Evolutionary conservation across 2,797 vertebrate species (phyloP), one percentile per base, ranked within the genome.

Genomic region (Melanotaenia pygmaea): DNA sequence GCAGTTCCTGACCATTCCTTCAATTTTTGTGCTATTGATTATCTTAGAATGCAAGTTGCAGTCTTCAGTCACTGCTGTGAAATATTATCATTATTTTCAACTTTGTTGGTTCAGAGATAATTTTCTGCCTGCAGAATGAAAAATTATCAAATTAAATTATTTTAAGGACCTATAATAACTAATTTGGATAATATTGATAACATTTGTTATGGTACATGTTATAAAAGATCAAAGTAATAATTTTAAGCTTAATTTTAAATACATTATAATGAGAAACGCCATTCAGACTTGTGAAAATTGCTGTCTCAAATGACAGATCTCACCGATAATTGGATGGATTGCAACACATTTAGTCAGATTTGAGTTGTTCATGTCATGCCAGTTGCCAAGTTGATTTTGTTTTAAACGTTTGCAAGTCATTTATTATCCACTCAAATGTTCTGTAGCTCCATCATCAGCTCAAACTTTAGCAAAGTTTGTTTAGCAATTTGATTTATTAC

Each of bases 11-110:
- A 16, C 24, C 1, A 5, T 64, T 80, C 37, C 53, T 67, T 72
- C 64, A 80, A 1, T 50, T 50, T 77, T 43, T 58, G 62, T 18
- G 43, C 68, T 28, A 50, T 70, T 50, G 37, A 61, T 83, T 74
- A 59, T 56, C 50, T 77, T 43, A n/a, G 74, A 67, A 70, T 18
- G 5, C 34, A 30, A 28, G 28, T 28, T 28, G 28, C 28, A 28
- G 28, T 28, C 20, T 34, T 59, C 58, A 77, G 30, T 58, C n/a
- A 28, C 14, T 57, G 59, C n/a, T n/a, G 38, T 38, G 22, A 66
- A 71, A 59, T 57, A 12, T 73, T 7, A 13, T 47, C 18, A 38
- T n/a, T 22, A 28, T 54, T 30, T 22, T 22, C 8, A 43, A 24
- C 56, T 54, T 3, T 59, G 51, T 38, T 22, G 28, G 24, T 35